Evolutionary conservation across 2,888 invertebrate genomes (phyloP).

Genomic region (Pseudococcus viburni): DNA sequence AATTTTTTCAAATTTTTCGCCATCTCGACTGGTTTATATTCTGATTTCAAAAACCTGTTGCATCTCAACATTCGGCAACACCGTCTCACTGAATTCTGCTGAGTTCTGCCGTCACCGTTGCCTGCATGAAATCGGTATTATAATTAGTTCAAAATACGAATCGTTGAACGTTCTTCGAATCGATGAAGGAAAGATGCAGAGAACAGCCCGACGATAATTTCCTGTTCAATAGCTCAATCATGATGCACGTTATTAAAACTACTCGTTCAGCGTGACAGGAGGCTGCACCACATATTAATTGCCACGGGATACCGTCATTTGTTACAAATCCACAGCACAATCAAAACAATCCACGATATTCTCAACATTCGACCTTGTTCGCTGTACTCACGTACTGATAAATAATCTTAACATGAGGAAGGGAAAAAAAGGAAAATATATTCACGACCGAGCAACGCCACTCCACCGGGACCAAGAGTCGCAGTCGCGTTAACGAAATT

Average conservation of each 20-base stretch:
- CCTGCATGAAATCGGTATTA: neutral
- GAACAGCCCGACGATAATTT: neutral
- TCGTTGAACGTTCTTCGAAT: conserved; percentile 16
- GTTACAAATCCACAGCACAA: conserved; percentile 23
- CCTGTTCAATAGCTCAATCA: conserved; percentile 32
- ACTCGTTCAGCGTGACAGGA: conserved; percentile 32
- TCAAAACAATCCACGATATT: conserved; percentile 51
- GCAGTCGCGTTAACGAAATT: neutral
- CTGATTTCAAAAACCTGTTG: too few species aligned
- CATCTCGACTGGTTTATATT: too few species aligned
- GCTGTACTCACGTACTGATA: neutral
- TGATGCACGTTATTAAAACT: conserved; percentile 28
- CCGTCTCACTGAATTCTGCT: neutral
- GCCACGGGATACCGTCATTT: conserved; percentile 39
- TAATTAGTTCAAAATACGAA: neutral
- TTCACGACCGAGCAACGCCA: neutral
- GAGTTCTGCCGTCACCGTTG: neutral
- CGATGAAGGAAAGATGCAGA: neutral
- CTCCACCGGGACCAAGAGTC: neutral
- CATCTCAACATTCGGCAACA: neutral
- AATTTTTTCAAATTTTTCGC: too few species aligned
- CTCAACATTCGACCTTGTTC: conserved; percentile 19
- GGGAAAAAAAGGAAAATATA: neutral
- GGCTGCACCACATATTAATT: conserved; percentile 36
- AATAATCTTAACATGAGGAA: conserved; percentile 12